Evolutionary conservation across 2,113 vertebrate species (phyloP).

Genomic region (Semnornis frantzii): DNA sequence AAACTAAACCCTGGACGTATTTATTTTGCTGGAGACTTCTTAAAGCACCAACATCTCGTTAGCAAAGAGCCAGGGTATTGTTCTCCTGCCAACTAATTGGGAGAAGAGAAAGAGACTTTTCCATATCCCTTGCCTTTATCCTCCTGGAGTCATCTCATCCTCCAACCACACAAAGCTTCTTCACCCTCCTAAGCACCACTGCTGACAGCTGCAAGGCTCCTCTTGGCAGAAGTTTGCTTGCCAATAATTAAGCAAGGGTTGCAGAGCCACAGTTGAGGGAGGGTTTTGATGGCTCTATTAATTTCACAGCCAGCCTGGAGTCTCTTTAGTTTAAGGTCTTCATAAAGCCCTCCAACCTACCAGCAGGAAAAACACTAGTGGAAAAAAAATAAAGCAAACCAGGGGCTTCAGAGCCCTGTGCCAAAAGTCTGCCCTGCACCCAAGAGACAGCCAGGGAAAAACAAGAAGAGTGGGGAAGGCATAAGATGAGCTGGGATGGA

Average conservation of each 20-base stretch:
- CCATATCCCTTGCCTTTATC: constrained; percentile 45
- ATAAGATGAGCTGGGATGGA: too few relatives aligned
- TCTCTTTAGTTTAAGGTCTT: constrained; percentile 15
- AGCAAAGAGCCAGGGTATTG: constrained; percentile 35
- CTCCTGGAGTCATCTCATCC: constrained; percentile 52
- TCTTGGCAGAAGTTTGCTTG: constrained; percentile 52
- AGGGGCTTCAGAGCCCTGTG: background rate
- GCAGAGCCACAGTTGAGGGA: background rate
- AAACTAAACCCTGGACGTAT: constrained; percentile 14
- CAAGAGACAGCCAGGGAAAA: background rate
- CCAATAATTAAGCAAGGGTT: constrained; percentile 67
- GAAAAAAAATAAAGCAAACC: background rate
- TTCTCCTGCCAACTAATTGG: background rate
- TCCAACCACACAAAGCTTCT: constrained; percentile 43
- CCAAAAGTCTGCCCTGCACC: background rate
- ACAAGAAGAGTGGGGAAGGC: background rate
- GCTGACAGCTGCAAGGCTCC: constrained; percentile 43
- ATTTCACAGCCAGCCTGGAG: constrained; percentile 47
- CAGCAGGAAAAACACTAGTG: background rate
- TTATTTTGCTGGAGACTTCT: constrained; percentile 17
- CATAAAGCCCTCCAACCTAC: background rate
- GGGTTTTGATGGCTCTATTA: constrained; percentile 38
- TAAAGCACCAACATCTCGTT: constrained; percentile 15
- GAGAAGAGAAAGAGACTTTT: constrained; percentile 30
- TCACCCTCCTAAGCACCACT: constrained; percentile 42